Percentiles rank a stretch among this genome's conserved stretches.
Conservation (phyloP, 2,113 vertebrate genomes). For the Tragelaphus strepsiceros region DNA sequence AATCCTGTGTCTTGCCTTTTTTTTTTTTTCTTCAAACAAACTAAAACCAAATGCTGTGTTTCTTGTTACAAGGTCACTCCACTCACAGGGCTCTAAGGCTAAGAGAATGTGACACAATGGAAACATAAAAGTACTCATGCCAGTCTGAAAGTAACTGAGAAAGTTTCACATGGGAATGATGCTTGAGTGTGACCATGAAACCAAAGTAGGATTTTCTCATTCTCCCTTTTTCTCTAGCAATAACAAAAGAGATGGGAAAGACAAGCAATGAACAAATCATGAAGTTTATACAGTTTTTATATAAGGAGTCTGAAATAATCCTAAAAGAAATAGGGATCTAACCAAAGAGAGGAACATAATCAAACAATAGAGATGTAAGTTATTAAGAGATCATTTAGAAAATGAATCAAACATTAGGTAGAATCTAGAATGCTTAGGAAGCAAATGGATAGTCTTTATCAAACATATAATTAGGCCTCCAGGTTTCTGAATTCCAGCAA, state of each 20-base stretch:
- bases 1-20: background rate
- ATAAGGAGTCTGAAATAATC: background rate
- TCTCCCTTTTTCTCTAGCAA: background rate
- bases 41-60: background rate
- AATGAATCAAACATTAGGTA: background rate
- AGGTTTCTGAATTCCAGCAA: background rate
- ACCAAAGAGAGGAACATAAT: background rate
- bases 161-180: background rate
- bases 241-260: background rate
- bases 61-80: background rate
- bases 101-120: background rate
- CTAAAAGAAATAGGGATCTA: background rate
- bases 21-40: background rate
- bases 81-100: background rate
- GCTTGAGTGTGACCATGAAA: background rate
- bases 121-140: background rate
- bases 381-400: background rate
- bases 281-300: background rate
- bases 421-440: background rate
- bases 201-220: background rate
- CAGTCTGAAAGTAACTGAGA: background rate
- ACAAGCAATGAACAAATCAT: background rate
- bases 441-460: background rate
- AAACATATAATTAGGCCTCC: background rate
- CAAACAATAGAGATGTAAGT: background rate